A percentile compares a stretch with the other conserved stretches of the same genome.
Evolutionary conservation across 2,888 invertebrate genomes (phyloP).

Genomic region (Dryadula phaetusa): DNA sequence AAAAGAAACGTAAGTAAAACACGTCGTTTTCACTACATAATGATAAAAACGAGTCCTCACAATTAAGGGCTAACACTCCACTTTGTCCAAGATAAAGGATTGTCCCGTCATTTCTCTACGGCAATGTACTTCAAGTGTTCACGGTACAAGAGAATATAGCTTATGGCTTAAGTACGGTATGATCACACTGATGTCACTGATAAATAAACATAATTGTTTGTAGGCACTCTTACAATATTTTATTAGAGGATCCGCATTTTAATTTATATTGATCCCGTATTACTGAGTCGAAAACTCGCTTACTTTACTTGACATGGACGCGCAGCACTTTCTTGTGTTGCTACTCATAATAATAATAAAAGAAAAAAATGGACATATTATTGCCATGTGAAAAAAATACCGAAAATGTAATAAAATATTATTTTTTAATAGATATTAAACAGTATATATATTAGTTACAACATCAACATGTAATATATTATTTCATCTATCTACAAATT

Average conservation of each 20-base stretch:
- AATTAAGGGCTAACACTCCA: constrained; percentile 69
- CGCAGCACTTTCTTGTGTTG: constrained; percentile 65
- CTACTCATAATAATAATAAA: constrained; percentile 28
- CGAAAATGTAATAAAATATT: neutral
- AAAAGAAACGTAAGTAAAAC: constrained; percentile 52
- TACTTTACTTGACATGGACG: constrained; percentile 77
- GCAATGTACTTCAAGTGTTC: constrained; percentile 60
- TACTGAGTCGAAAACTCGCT: constrained; percentile 68
- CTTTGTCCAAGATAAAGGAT: constrained; percentile 73
- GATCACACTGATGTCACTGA: constrained; percentile 44
- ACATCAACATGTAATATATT: neutral
- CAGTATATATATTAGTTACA: neutral
- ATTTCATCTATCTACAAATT: no score
- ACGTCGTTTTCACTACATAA: constrained; percentile 69
- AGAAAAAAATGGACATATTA: constrained; percentile 44
- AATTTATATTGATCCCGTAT: constrained; percentile 78
- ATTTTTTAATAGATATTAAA: neutral
- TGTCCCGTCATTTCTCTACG: constrained; percentile 73
- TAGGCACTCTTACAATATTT: constrained; percentile 59
- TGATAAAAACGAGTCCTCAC: constrained; percentile 55
- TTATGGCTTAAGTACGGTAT: constrained; percentile 26
- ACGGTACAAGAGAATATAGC: constrained; percentile 37
- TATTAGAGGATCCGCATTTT: constrained; percentile 70
- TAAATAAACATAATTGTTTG: constrained; percentile 46
- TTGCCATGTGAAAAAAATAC: constrained; percentile 54